Conservation (phyloP, 2,113 vertebrate species). For the Uria aalge region DNA sequence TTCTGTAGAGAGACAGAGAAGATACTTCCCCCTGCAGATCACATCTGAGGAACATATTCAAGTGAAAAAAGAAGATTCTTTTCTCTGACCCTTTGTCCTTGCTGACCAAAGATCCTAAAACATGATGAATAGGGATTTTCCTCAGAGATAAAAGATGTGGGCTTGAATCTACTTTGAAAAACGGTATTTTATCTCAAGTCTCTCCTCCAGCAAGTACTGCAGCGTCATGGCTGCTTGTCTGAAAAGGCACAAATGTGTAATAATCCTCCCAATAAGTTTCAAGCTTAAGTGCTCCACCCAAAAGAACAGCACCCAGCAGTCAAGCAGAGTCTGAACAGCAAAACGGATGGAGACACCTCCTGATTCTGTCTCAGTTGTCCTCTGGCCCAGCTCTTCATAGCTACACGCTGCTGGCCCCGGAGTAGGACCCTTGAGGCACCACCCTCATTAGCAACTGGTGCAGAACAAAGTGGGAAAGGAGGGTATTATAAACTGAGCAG, state of each 20-base stretch:
- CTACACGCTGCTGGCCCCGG: neutral
- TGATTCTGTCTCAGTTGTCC: neutral
- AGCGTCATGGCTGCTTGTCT: neutral
- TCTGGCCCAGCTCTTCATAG: neutral
- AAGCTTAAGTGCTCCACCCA: neutral
- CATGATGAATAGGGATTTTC: neutral
- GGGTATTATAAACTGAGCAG: neutral
- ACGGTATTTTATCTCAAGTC: neutral
- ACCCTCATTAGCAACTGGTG: rapidly evolving
- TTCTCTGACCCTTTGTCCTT: neutral
- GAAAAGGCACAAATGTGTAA: neutral
- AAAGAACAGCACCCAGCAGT: neutral
- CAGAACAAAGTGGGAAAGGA: rapidly evolving
- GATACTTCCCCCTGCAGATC: neutral
- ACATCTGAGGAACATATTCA: neutral
- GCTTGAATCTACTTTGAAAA: neutral
- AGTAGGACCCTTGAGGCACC: neutral
- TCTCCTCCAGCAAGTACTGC: neutral
- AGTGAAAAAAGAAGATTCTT: neutral
- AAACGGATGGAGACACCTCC: neutral
- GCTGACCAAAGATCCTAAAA: neutral
- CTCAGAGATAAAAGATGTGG: neutral
- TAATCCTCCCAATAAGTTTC: neutral
- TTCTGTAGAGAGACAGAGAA: neutral
- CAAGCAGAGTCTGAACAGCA: neutral